Conservation (phyloP, 2,888 invertebrate species). For the Orchesella flavescens region DNA sequence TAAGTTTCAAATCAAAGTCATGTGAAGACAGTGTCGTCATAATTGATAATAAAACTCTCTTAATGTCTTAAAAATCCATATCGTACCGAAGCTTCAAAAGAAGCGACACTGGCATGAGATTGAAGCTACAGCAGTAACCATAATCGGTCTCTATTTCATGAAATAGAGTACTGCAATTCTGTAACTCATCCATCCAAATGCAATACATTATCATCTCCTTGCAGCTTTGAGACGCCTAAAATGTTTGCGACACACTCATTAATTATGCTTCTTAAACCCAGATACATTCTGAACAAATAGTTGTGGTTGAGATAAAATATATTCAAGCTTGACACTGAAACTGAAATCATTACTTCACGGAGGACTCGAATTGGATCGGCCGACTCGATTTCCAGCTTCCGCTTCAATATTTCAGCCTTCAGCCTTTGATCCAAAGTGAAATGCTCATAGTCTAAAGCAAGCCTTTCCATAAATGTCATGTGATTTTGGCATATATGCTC, state of each 20-base stretch:
- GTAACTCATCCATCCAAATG: conserved; percentile 79
- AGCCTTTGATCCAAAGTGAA: conserved; percentile 16
- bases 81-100: conserved; percentile 18
- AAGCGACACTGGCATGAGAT: conserved; percentile 80
- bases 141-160: conserved; percentile 87
- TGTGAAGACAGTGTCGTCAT: too few relatives aligned
- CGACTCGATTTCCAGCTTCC: conserved; percentile 5
- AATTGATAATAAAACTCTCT: background rate
- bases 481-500: conserved; percentile 61
- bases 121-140: conserved; percentile 83
- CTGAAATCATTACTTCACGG: too few relatives aligned
- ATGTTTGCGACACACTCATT: background rate
- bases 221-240: conserved; percentile 75
- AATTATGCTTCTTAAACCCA: too few relatives aligned
- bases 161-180: conserved; percentile 82
- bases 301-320: too few relatives aligned
- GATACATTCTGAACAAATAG: too few relatives aligned
- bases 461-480: conserved; percentile 55
- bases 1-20: too few relatives aligned
- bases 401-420: conserved; percentile 17
- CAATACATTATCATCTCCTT: conserved; percentile 83
- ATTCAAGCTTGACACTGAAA: too few relatives aligned
- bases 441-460: conserved; percentile 28
- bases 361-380: conserved; percentile 19
- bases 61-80: background rate